A percentile compares a stretch with the other conserved stretches of the same genome.
Evolutionary conservation across 2,113 vertebrate genomes (phyloP).

Genomic region (Callocephalon fimbriatum): DNA sequence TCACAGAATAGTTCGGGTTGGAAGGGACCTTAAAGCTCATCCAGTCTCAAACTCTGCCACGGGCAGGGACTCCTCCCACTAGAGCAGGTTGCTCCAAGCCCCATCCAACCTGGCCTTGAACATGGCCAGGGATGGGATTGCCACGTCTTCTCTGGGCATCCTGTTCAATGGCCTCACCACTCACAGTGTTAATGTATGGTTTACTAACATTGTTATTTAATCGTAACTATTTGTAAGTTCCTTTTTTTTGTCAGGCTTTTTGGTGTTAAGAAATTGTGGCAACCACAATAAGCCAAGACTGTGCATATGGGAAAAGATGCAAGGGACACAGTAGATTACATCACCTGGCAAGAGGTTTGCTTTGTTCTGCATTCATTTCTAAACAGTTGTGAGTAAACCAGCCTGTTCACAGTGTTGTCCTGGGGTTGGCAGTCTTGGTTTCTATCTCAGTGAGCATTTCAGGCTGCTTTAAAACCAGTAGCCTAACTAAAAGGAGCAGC

Average conservation of each 20-base stretch:
- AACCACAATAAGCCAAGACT: neutral
- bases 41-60: neutral
- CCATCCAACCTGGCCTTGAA: neutral
- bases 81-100: neutral
- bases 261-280: neutral
- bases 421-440: neutral
- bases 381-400: neutral
- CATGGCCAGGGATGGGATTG: rapidly evolving
- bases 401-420: neutral
- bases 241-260: neutral
- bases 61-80: too few species aligned
- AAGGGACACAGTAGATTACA: neutral
- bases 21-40: neutral
- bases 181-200: neutral
- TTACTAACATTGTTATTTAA: neutral
- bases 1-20: neutral
- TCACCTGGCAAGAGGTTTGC: conserved; percentile 23
- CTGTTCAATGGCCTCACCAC: neutral
- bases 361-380: neutral
- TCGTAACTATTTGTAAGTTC: neutral
- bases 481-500: neutral
- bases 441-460: neutral
- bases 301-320: neutral
- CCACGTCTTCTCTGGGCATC: neutral
- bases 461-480: neutral